Evolutionary conservation across 1,140 invertebrate species (phyloP).

Genomic region (Varroa destructor): DNA sequence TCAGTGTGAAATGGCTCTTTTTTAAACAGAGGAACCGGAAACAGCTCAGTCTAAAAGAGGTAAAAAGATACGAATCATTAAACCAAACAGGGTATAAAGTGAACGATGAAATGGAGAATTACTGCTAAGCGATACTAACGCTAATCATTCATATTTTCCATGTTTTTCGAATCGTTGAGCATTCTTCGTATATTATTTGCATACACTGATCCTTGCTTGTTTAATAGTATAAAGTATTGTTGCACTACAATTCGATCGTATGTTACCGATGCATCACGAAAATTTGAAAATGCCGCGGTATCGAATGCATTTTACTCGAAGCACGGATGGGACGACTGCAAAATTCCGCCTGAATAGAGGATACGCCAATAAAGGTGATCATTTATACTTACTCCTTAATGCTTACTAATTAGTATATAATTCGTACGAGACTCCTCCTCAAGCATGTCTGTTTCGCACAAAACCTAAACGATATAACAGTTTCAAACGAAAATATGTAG

Average conservation of each 20-base stretch:
- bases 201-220: no score
- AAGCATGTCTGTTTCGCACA: not conserved
- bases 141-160: no score
- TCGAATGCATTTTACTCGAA: slow-evolving; percentile 1
- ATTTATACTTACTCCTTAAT: not conserved
- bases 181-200: no score
- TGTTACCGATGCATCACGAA: not conserved
- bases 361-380: not conserved
- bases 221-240: not conserved
- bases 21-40: no score
- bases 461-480: not conserved
- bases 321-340: not conserved
- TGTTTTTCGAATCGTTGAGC: no score
- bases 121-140: no score
- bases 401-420: not conserved
- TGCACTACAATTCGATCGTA: not conserved
- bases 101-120: no score
- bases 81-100: no score
- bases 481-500: not conserved
- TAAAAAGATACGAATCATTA: no score
- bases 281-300: not conserved
- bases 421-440: slow-evolving; percentile 4
- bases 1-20: no score
- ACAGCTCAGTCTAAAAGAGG: no score
- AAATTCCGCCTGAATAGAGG: not conserved